These are phyloP conservation scores for Diarsia brunnea DNA, from an alignment of 2,888 invertebrate genomes.

Conservation along the genomic window DNA sequence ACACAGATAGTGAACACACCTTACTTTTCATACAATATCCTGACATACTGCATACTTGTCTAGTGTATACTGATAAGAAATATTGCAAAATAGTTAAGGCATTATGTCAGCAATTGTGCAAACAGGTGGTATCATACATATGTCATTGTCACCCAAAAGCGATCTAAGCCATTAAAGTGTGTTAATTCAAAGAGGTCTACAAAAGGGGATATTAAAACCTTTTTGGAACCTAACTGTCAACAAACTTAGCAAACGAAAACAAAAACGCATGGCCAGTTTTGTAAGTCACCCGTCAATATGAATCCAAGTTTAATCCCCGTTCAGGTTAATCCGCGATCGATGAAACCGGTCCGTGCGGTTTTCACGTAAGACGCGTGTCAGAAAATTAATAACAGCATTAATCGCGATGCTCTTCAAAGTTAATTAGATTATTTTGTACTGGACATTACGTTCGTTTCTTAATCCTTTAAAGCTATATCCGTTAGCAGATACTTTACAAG, in stretches of 20 bases:
- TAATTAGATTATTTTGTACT: slow-evolving; percentile 46
- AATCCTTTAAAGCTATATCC: slow-evolving; percentile 11
- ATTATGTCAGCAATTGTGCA: neutral
- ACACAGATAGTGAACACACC: slow-evolving; percentile 38
- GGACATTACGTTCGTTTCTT: slow-evolving; percentile 10
- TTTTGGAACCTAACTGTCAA: neutral
- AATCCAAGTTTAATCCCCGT: slow-evolving; percentile 41
- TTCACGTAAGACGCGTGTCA: slow-evolving; percentile 51
- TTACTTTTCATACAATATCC: slow-evolving; percentile 14
- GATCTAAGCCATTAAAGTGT: neutral
- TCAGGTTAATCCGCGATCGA: slow-evolving; percentile 49
- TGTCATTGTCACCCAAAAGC: slow-evolving; percentile 1
- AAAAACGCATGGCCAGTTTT: slow-evolving; percentile 1
- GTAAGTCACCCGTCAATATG: slow-evolving; percentile 27
- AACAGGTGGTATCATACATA: slow-evolving; percentile 5
- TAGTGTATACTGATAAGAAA: slow-evolving; percentile 26
- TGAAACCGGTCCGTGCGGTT: slow-evolving; percentile 36
- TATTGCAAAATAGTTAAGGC: slow-evolving; percentile 26
- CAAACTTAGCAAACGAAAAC: neutral
- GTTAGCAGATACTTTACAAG: slow-evolving; percentile 7
- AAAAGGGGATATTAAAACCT: slow-evolving; percentile 29
- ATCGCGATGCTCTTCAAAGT: slow-evolving; percentile 38
- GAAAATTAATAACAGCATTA: slow-evolving; percentile 37
- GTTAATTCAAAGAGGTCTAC: slow-evolving; percentile 1
- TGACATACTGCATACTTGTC: slow-evolving; percentile 8